Base-by-base conservation (phyloP, 2,888 invertebrate genomes). In the Allacma fusca region DNA sequence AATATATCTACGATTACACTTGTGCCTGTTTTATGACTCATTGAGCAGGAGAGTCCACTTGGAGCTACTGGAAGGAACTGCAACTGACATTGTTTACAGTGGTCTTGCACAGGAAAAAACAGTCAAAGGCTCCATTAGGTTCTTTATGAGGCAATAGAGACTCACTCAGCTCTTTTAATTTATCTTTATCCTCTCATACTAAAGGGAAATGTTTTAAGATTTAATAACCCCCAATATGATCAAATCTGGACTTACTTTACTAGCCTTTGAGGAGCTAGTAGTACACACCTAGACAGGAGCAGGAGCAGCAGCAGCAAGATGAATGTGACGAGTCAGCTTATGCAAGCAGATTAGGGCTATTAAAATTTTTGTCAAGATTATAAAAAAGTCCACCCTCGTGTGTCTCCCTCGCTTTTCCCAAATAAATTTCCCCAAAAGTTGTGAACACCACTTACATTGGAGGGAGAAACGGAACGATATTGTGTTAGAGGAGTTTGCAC, bases 21-120 rank as follows among this genome's bases (percentile, higher is more conserved):
- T 71, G n/a, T 57, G 28, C 26, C 57, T 50, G 29, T 29, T 71
- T 71, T 71, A 71, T 71, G 71, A 71, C 26, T 71, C 71, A 71
- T 71, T 71, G 71, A 71, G 28, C 57, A 50, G 71, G 57, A 50
- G 71, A 57, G 71, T 71, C 71, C 71, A 71, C 57, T 71, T 28
- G 26, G 26, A 23, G n/a, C 50, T 26, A 16, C 40, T 43, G 40
- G 69, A 70, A 43, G 59, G 40, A 73, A 64, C 62, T 73, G 23
- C 62, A 72, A 73, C 64, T 73, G 50, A 50, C 50, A 50, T 62
- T 73, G 73, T 73, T 73, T 62, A 62, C 43, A 62, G 23, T 73
- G 28, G 1, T 28, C 28, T 57, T 71, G 26, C 57, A 26, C 28
- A 71, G 28, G 44, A 23, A 71, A 40, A 5, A 50, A 50, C 50